phyloP scores from a whole-genome alignment of 1,140 invertebrate species.

The Orchestia grillus region DNA sequence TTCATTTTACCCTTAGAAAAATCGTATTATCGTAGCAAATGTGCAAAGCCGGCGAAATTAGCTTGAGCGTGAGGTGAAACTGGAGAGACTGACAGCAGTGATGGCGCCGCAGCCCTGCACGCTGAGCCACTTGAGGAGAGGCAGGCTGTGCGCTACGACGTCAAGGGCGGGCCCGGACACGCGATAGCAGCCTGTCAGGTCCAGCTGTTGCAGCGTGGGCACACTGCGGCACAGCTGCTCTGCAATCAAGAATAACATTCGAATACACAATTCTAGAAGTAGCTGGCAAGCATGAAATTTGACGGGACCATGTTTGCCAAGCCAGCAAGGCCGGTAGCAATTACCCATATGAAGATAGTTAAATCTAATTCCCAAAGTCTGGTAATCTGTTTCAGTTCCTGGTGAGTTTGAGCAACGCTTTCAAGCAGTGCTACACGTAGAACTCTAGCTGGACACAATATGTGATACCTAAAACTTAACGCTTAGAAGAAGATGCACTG shows the following conservation, averaged over 20 bases:
- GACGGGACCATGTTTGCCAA: neutral
- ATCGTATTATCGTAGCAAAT: too few relatives aligned
- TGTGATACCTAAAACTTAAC: too few relatives aligned
- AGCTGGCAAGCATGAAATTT: neutral
- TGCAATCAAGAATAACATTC: neutral
- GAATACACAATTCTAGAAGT: neutral
- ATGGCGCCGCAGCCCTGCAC: constrained; percentile 2
- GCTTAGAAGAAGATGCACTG: too few relatives aligned
- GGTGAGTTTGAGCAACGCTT: too few relatives aligned
- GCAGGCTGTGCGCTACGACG: neutral
- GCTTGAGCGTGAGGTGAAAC: neutral
- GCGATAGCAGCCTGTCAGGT: constrained; percentile 38
- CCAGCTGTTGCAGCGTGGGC: neutral
- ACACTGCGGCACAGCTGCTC: neutral
- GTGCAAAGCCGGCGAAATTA: too few relatives aligned
- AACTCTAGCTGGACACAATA: too few relatives aligned
- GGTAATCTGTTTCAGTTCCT: too few relatives aligned
- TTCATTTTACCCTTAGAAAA: too few relatives aligned
- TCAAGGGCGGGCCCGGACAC: neutral
- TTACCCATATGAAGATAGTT: neutral
- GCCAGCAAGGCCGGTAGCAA: neutral
- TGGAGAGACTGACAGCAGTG: constrained; percentile 3
- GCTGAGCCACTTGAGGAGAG: constrained; percentile 15
- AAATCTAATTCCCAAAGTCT: neutral
- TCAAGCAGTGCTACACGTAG: too few relatives aligned